Evolutionary conservation across 1,140 invertebrate genomes (phyloP).

Genomic region (Achroia grisella): DNA sequence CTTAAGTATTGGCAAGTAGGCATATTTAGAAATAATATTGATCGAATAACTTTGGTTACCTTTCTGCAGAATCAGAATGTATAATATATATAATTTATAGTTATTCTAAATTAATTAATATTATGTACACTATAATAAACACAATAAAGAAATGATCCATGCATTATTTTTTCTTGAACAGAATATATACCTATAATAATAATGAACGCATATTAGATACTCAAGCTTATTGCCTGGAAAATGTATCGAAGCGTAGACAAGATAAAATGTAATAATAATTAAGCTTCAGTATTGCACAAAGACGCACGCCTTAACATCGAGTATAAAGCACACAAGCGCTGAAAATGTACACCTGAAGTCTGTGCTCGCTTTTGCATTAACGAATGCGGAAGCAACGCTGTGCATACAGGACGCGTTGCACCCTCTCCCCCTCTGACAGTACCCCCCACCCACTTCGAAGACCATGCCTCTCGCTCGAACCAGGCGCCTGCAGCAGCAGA

Average conservation of each 20-base stretch:
- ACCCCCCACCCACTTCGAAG: conserved; percentile 17
- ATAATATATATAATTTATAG: too few relatives aligned
- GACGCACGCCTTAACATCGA: conserved; percentile 62
- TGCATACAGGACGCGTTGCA: conserved; percentile 68
- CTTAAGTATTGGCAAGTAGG: too few relatives aligned
- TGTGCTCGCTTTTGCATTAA: conserved; percentile 71
- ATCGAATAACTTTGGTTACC: too few relatives aligned
- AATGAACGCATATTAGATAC: neutral
- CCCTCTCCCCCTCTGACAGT: conserved; percentile 31
- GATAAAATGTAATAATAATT: conserved; percentile 68
- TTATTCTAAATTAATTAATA: too few relatives aligned
- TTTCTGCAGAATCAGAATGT: too few relatives aligned
- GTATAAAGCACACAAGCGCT: conserved; percentile 68
- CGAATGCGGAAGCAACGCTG: conserved; percentile 70
- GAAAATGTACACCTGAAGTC: conserved; percentile 72
- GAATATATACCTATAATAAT: too few relatives aligned
- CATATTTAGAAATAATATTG: too few relatives aligned
- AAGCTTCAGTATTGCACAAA: conserved; percentile 59
- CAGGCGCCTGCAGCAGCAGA: conserved; percentile 55
- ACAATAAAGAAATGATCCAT: too few relatives aligned
- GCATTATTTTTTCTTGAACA: neutral
- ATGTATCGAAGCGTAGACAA: conserved; percentile 32
- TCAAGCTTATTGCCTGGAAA: neutral
- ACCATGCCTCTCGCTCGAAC: conserved; percentile 44
- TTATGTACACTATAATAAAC: too few relatives aligned